Conservation (phyloP, 23 tunicate species). For the Ciona savignyi region DNA sequence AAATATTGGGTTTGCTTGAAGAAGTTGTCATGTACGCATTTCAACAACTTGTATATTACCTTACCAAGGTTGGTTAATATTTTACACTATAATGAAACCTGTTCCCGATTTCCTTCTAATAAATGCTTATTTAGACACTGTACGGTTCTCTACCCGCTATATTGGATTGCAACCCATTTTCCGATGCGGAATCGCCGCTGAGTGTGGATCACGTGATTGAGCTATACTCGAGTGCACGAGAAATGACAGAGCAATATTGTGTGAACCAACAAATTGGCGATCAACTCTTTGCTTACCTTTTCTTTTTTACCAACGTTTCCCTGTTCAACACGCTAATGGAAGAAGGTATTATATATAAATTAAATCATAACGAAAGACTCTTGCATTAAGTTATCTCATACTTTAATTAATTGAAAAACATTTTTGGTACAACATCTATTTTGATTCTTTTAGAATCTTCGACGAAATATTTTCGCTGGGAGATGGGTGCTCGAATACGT, state of each 20-base stretch:
- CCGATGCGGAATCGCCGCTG: conserved; percentile 14
- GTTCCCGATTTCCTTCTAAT: too few species aligned
- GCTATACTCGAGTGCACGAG: conserved; percentile 52
- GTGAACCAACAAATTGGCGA: conserved; percentile 51
- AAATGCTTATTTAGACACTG: conserved; percentile 45
- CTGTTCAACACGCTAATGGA: conserved; percentile 90
- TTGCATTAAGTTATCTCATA: background rate
- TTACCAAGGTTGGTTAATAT: conserved; percentile 63
- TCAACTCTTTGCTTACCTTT: conserved; percentile 79
- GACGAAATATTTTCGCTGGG: conserved; percentile 65
- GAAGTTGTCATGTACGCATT: conserved; percentile 96
- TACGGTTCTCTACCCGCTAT: conserved; percentile 69
- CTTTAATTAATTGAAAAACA: background rate
- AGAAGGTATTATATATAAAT: conserved; percentile 36
- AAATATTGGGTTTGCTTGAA: conserved; percentile 67
- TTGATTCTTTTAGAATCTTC: background rate
- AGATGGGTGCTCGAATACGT: conserved; percentile 67
- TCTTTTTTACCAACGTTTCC: conserved; percentile 84
- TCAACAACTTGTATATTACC: conserved; percentile 83
- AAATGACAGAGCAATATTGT: conserved; percentile 33
- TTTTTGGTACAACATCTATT: background rate
- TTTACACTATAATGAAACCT: too few species aligned
- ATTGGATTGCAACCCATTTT: conserved; percentile 75
- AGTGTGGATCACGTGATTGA: conserved; percentile 31
- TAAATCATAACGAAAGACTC: too few species aligned